Conservation (phyloP, 2,113 vertebrate genomes). For the Nothobranchius kuhntae region DNA sequence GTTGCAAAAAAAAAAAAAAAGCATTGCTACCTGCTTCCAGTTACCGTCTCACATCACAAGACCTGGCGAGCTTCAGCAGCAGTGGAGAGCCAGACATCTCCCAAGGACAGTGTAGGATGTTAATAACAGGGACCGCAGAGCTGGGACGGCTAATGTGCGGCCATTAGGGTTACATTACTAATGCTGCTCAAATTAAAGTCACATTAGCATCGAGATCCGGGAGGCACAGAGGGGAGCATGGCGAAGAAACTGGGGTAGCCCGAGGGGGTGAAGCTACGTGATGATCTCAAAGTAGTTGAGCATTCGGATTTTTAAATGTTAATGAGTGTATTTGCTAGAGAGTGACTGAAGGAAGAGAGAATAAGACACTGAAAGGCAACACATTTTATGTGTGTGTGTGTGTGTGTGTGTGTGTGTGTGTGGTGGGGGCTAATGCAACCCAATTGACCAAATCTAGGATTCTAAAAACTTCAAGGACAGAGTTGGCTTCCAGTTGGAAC, state of each 20-base stretch:
- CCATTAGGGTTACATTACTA: constrained; percentile 69
- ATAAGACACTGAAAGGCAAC: background rate
- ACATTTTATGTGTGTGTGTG: background rate
- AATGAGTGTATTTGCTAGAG: constrained; percentile 32
- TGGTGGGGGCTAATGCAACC: background rate
- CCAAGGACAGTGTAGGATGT: constrained; percentile 61
- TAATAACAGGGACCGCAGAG: constrained; percentile 54
- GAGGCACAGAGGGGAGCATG: constrained; percentile 33
- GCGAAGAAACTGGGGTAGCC: constrained; percentile 37
- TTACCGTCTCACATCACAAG: constrained; percentile 11
- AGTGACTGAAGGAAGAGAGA: background rate
- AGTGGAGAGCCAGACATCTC: constrained; percentile 49
- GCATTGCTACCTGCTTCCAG: constrained; percentile 14
- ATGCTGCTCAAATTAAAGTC: constrained; percentile 65
- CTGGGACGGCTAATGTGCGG: constrained; percentile 46
- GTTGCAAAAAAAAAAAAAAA: constrained; percentile 22
- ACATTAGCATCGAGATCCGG: constrained; percentile 54
- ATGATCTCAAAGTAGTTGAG: constrained; percentile 50
- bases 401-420: background rate
- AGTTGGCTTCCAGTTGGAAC: background rate
- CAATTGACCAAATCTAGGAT: background rate
- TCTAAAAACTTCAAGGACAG: background rate
- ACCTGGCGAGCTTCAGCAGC: constrained; percentile 31
- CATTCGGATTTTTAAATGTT: constrained; percentile 50
- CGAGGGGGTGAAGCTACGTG: constrained; percentile 33